Percentiles rank a stretch among this genome's conserved stretches.
Conservation (phyloP, 2,113 vertebrate genomes). For the Pionites leucogaster region DNA sequence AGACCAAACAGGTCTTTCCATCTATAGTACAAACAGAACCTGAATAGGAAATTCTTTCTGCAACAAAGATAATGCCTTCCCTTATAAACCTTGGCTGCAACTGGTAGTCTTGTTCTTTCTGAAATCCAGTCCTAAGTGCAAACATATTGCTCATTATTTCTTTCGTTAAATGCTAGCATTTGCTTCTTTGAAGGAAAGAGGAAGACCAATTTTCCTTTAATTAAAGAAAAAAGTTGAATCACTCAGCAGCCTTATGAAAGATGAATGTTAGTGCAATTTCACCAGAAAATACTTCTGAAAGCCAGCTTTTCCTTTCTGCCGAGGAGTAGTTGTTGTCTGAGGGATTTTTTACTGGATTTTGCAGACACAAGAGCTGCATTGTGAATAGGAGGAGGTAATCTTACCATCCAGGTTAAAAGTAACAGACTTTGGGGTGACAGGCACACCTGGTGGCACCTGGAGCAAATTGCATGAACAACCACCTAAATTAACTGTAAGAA, state of each 20-base stretch:
- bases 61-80: not conserved
- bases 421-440: not conserved
- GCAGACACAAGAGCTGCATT: not conserved
- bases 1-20: not conserved
- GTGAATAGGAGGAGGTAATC: not conserved
- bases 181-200: constrained; percentile 1
- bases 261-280: not conserved
- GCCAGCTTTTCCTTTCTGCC: not conserved
- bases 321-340: not conserved
- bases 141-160: not conserved
- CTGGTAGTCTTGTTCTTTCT: not conserved
- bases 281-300: constrained; percentile 28
- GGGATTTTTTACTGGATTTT: not conserved
- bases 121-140: not conserved
- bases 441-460: not conserved
- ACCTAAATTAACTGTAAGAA: not conserved
- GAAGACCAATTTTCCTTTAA: not conserved
- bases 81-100: not conserved
- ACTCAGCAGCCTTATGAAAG: not conserved
- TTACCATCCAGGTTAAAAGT: not conserved
- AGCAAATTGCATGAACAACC: not conserved
- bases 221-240: constrained; percentile 28
- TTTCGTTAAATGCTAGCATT: not conserved
- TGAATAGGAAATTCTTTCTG: not conserved
- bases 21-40: not conserved